Base-by-base conservation (phyloP, 2,113 vertebrate genomes). In the Nannobrachium achirus region DNA sequence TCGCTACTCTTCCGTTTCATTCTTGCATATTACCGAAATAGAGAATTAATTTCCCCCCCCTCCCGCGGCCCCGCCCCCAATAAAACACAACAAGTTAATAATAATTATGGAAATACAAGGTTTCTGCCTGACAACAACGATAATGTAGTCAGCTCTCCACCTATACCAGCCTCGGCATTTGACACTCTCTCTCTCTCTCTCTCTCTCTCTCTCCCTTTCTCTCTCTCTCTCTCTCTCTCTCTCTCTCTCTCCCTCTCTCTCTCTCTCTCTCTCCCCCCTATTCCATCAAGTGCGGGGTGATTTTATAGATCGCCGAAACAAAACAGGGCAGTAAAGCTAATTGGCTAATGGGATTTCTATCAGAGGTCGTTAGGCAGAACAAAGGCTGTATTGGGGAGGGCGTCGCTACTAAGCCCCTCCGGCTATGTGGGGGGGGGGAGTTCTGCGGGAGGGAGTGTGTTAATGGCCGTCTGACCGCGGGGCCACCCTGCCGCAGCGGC, bases 331-430 rank as follows among this genome's bases (percentile, higher is more conserved):
- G 70, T 8, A 1, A 44, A 59, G 78, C 73, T 90, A 88, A 87
- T 87, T 85, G 75, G 78, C 56, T 76, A 10, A 87, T 62, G 76
- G 81, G 74, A 84, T 86, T 89, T 81, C 86, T 79, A 84, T 87
- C 88, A 90, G 44, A 75, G 76, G 66, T 38, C 72, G 84, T 87
- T 86, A 87, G 63, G 56, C 45, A 25, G 57, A 79, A 81, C 81
- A 86, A 77, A 81, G 64, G 61, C 66, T 79, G 70, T 71, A 50
- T 82, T 62, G 7, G 50, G 52, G 77, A 41, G 25, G 49, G 62
- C 74, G n/a, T n/a, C n/a, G 25, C 25, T 33, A 5, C 58, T 8
- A 44, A 66, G 39, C 38, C 1, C 42, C 56, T 33, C 67, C 38
- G 9, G 53, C 61, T 66, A 20, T 41, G 8, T 13, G 59, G 33